phyloP scores from a whole-genome alignment of 2,888 invertebrate species.

The Germaria angustata region DNA sequence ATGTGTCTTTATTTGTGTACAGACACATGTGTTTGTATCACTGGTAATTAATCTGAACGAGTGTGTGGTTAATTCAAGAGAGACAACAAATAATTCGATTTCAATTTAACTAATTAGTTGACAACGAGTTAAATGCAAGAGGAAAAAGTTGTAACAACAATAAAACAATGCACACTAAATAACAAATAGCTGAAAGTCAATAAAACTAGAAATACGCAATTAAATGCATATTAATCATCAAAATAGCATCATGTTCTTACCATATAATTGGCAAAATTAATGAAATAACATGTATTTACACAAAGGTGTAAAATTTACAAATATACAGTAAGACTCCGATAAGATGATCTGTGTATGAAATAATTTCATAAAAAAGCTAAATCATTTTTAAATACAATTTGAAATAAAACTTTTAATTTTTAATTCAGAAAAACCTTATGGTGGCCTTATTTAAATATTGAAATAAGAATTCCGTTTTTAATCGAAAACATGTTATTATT shows the following conservation, averaged over 20 bases:
- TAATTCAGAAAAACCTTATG: no score
- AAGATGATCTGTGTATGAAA: no score
- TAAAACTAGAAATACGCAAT: conserved; percentile 12
- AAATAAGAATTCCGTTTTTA: no score
- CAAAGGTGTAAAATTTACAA: no score
- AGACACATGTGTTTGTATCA: conserved; percentile 31
- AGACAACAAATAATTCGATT: conserved; percentile 79
- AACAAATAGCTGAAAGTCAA: not conserved
- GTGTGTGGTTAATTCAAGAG: conserved; percentile 73
- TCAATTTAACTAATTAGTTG: conserved; percentile 78
- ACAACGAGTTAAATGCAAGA: conserved; percentile 67
- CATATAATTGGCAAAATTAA: conserved; percentile 5
- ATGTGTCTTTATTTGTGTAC: not conserved
- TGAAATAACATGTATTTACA: not conserved
- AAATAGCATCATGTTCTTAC: not conserved
- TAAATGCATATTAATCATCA: conserved; percentile 27
- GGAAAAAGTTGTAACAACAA: not conserved
- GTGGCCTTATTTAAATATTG: no score
- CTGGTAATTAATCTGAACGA: conserved; percentile 74
- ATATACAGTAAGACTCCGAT: no score
- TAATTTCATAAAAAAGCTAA: no score
- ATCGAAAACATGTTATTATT: no score
- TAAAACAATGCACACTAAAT: not conserved
- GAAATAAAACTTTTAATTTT: no score
- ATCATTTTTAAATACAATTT: no score